Evolutionary conservation across 2,888 invertebrate genomes (phyloP).

Genomic region (Brenthis ino): DNA sequence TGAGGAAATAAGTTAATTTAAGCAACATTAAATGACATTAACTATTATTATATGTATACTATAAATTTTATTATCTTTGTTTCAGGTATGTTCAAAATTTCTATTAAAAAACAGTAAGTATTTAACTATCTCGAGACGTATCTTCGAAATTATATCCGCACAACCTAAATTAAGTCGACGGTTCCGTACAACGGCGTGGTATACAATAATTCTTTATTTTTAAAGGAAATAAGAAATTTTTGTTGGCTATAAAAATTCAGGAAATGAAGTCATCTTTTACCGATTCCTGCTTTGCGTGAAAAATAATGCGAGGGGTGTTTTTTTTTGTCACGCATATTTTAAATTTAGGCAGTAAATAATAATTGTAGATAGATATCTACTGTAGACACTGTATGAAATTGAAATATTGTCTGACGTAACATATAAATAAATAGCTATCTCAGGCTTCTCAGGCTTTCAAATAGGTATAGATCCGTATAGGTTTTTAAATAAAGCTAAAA

Average conservation of each 20-base stretch:
- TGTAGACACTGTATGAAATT: too few species aligned
- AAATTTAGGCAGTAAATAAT: slow-evolving; percentile 4
- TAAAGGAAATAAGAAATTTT: slow-evolving; percentile 17
- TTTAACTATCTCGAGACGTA: slow-evolving; percentile 3
- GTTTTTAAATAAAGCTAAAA: too few species aligned
- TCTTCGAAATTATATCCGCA: slow-evolving; percentile 2
- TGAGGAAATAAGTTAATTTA: too few species aligned
- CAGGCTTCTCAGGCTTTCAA: too few species aligned
- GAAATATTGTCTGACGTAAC: too few species aligned
- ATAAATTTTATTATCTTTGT: slow-evolving; percentile 1
- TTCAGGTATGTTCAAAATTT: slow-evolving; percentile 5
- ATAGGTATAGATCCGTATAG: too few species aligned
- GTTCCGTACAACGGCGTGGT: slow-evolving; percentile 3
- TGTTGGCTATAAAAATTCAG: slow-evolving; percentile 27
- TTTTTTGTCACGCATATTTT: slow-evolving; percentile 25
- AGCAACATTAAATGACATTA: too few species aligned
- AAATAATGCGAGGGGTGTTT: slow-evolving; percentile 26
- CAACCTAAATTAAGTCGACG: slow-evolving; percentile 4
- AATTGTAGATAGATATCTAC: too few species aligned
- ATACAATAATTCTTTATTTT: slow-evolving; percentile 14
- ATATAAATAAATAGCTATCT: too few species aligned
- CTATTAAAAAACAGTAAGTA: slow-evolving; percentile 6
- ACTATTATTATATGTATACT: neutral
- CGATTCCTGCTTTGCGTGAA: slow-evolving; percentile 30
- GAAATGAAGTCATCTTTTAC: slow-evolving; percentile 30